Base-by-base conservation (phyloP, 92 coral and sea anemone species). In the Porites evermanni region DNA sequence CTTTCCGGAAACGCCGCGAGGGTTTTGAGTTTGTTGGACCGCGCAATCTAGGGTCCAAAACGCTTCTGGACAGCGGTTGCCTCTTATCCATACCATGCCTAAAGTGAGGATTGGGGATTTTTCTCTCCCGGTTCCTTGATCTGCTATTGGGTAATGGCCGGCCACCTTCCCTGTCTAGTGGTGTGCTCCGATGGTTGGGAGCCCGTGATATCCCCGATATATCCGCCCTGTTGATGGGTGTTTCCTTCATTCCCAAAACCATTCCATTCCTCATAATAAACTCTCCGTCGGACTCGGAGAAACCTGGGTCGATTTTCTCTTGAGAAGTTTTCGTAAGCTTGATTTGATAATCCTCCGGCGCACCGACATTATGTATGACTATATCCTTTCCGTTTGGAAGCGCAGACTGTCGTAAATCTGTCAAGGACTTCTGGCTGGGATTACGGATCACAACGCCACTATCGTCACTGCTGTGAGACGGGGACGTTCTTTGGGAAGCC, bases 281-380 rank as follows among this genome's bases (percentile, higher is more conserved):
- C 69, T 97, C 99, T 47, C 98, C 95, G 74, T 97, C 99, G 13
- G 98, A 97, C 87, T 97, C 99, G 1, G 98, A 95, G 81, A 97
- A 97, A n/a, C 98, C 97, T 60, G 89, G 98, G 81, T 97, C 98
- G 65, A 95, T 88, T 86, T 86, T 94, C 77, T 97, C 98, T 74
- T 93, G 94, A 3, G 95, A 89, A 51, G 78, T 53, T 80, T 87
- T 90, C 24, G 95, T 93, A 20, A 95, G 91, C 74, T 92, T 95
- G 84, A 95, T 93, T 68, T 95, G 94, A 77, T 95, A 95, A 68
- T 95, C 94, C 82, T 95, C 98, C 9, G 98, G 98, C 1, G 98
- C 93, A 20, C 98, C 98, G 18, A 95, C 95, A 64, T 90, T 95
- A 70, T 95, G 98, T 44, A 95, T 91, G 18, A 96, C 88, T 29